These are phyloP conservation scores for Plestiodon gilberti DNA, from an alignment of 2,113 vertebrate genomes.

Conservation along the genomic window DNA sequence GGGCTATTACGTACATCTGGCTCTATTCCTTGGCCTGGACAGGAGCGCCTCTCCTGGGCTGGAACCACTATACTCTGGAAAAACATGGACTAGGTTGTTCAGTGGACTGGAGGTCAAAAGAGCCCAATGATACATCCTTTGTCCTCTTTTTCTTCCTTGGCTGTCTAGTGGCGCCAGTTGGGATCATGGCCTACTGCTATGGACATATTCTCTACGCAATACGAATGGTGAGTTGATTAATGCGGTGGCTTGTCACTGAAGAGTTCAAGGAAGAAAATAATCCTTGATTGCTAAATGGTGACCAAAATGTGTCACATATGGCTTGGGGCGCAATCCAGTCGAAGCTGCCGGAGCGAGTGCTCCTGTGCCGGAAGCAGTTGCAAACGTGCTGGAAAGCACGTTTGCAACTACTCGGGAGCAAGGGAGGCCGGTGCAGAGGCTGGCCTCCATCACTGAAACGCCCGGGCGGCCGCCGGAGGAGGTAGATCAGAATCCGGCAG, in stretches of 20 bases:
- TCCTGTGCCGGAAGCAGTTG: no score
- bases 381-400: no score
- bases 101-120: constrained; percentile 89
- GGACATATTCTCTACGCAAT: constrained; percentile 90
- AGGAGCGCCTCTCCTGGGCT: constrained; percentile 89
- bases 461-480: no score
- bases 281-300: not conserved
- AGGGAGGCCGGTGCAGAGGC: no score
- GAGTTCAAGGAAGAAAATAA: not conserved
- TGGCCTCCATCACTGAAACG: no score
- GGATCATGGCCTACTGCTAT: constrained; percentile 92
- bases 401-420: no score
- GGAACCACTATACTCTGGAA: constrained; percentile 92
- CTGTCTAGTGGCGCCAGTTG: constrained; percentile 88
- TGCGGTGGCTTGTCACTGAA: not conserved
- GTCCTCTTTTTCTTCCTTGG: constrained; percentile 90
- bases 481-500: no score
- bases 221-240: constrained; percentile 85
- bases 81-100: constrained; percentile 88
- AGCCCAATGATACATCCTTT: constrained; percentile 88
- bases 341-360: no score
- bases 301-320: not conserved
- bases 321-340: no score
- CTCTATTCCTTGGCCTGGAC: constrained; percentile 94
- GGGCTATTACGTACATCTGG: constrained; percentile 90